A percentile compares a stretch with the other conserved stretches of the same genome.
Conservation (phyloP, 2,797 vertebrate species). For the Liasis olivaceus region DNA sequence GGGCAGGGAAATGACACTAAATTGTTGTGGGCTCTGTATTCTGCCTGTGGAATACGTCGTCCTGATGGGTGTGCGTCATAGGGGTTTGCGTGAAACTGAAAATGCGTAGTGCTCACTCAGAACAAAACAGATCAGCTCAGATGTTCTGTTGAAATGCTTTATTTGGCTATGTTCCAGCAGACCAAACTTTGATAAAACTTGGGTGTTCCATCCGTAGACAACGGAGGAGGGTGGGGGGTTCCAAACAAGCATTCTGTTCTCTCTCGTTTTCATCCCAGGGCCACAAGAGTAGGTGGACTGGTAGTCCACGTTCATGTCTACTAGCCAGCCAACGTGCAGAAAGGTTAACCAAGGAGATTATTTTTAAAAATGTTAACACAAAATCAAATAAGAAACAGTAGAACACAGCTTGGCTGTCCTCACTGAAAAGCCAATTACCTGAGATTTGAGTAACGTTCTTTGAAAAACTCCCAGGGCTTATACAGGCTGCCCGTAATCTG, state of each 20-base stretch:
- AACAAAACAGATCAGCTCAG: no score
- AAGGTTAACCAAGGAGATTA: background rate
- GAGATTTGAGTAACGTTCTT: background rate
- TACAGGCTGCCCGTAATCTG: background rate
- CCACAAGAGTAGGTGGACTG: background rate
- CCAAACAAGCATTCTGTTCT: background rate
- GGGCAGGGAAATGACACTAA: rapidly evolving
- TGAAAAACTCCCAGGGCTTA: background rate
- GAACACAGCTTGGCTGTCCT: background rate
- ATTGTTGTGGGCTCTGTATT: background rate
- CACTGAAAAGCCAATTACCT: background rate
- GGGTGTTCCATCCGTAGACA: no score
- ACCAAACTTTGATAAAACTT: background rate
- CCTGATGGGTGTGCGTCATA: no score
- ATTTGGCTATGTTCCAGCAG: background rate
- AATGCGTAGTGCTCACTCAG: background rate
- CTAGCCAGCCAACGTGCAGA: background rate
- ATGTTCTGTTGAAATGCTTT: no score
- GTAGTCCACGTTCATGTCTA: background rate
- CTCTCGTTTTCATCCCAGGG: background rate
- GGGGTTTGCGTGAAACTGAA: no score
- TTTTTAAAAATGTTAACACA: background rate
- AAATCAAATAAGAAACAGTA: background rate
- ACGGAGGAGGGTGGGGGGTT: no score
- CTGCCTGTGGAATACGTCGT: rapidly evolving